These are phyloP conservation scores for Metallyticus violacea DNA, from an alignment of 2,888 invertebrate genomes.

Conservation along the genomic window DNA sequence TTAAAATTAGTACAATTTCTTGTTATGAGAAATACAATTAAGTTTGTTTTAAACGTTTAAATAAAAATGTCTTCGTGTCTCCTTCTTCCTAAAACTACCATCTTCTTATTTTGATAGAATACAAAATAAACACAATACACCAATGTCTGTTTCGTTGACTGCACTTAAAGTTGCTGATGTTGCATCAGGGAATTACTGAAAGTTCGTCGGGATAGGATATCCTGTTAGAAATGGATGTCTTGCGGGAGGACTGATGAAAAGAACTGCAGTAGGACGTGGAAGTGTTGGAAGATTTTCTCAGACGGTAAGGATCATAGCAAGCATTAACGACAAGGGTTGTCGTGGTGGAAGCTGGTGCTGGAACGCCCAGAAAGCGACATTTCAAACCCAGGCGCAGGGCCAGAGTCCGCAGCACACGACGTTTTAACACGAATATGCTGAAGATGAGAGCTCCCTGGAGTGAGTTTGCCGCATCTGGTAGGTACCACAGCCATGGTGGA, in stretches of 20 bases:
- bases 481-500: slow-evolving; percentile 41
- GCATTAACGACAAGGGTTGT: background rate
- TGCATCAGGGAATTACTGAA: background rate
- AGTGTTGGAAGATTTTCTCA: slow-evolving; percentile 40
- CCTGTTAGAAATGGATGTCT: background rate
- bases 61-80: no score
- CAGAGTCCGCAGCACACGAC: slow-evolving; percentile 58
- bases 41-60: no score
- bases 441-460: slow-evolving; percentile 68
- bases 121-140: no score
- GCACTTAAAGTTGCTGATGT: no score
- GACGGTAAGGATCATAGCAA: slow-evolving; percentile 37
- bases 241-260: background rate
- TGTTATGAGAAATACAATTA: no score
- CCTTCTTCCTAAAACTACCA: no score
- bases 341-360: background rate
- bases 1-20: no score
- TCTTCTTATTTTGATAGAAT: no score
- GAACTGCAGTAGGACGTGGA: slow-evolving; percentile 36
- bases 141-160: no score
- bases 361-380: background rate
- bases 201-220: background rate
- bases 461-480: slow-evolving; percentile 64
- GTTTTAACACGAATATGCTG: slow-evolving; percentile 65
- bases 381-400: slow-evolving; percentile 3